Evolutionary conservation across 2,888 invertebrate genomes (phyloP), one percentile per base, ranked within the genome.

Genomic region (Cepaea hortensis): DNA sequence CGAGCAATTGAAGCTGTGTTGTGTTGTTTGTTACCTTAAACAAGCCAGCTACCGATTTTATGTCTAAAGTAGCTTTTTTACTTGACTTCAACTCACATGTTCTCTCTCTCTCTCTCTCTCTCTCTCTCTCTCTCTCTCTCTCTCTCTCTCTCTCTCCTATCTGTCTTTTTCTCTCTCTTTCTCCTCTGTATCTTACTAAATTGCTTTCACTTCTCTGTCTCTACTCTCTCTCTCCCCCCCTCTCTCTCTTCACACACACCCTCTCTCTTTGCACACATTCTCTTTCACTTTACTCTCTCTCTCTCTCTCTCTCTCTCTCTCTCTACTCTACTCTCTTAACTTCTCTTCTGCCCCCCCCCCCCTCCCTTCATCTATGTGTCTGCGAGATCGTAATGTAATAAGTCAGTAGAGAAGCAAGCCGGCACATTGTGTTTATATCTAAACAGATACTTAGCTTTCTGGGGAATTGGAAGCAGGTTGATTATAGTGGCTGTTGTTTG

Each of bases 131-230:
- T 23, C 6, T 5, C 23, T 23, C 46, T 11, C 20, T 46, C 13
- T 11, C 76, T 75, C 75, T 75, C 75, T 75, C 35, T 75, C 79
- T 55, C 50, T 55, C 79, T 79, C 50, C n/a, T 15, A 6, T 23
- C n/a, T 7, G 15, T 23, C 4, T 35, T 6, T 23, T n/a, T 75
- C 23, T 75, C 15, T 15, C 75, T 15, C 7, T 35, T 23, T 75
- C 13, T 75, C 35, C 13, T 68, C n/a, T 68, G 18, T 18, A 20
- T 68, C 18, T 68, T 68, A 13, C 65, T 13, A 13, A 13, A 18
- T 18, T 13, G 9, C 18, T 65, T 65, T 13, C 65, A 13, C 9
- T 65, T 13, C 9, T 65, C 18, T 18, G 9, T 65, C 65, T 18
- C 18, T 18, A 13, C 18, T 65, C 18, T 65, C 65, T 65, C 65